Base-by-base conservation (phyloP, 2,113 vertebrate species). In the Notarius quadriscutis region DNA sequence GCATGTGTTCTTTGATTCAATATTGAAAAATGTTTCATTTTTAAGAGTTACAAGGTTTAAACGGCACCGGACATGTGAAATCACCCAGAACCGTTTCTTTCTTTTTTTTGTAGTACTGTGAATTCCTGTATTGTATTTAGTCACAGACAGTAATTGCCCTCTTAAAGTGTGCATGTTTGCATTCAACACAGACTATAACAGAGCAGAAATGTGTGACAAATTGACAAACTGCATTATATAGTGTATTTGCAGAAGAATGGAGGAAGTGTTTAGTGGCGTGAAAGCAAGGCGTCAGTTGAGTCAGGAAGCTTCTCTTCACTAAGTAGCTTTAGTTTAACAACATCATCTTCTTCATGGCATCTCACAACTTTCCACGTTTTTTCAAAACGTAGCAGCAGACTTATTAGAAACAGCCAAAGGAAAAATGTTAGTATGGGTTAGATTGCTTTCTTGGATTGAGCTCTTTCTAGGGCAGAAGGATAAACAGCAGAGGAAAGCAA, bases 351-450 rank as follows among this genome's bases (percentile, higher is more conserved):
- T 25, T n/a, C 12, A 18, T 11, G n/a, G 18, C 6, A 1, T 51
- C 72, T 53, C 8, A 34, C 18, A 63, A 50, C 17, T 60, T 57
- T 30, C 72, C 57, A 27, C 18, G 57, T 51, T 34, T 62, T 20
- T 5, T 62, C 14, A 57, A 50, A 63, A 50, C 7, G 4, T 27
- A 58, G 41, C 60, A 78, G 60, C 53, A 67, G 41, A 51, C 48
- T 50, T 60, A 34, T 41, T 69, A 71, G 25, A 50, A 14, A 34
- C 50, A 86, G 41, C 84, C 22, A 27, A 34, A 78, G 1, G 0
- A 55, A 25, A 27, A 77, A 34, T 6, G 63, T 86, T 86, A 81
- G 85, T 80, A 86, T 10, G 50, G n/a, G 51, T 86, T 86, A 86
- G 62, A 69, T 25, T 65, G 48, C 84, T 55, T 50, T 53, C 17